Percentiles rank a stretch among this genome's conserved stretches.
Conservation (phyloP, 2,113 vertebrate genomes). For the Pelvicachromis taeniatus region DNA sequence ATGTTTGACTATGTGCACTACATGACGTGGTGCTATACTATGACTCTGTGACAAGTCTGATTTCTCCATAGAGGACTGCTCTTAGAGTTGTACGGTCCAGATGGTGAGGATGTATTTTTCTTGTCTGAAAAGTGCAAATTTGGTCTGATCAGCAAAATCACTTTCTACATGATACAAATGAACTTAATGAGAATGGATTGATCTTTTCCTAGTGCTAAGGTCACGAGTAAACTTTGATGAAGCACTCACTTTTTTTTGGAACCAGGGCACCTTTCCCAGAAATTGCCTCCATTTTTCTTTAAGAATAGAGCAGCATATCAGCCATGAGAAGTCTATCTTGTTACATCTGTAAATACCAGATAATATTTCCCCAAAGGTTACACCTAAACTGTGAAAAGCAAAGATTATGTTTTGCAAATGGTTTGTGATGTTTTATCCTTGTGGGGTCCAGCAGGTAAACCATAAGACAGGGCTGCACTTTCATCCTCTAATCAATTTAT, state of each 20-base stretch:
- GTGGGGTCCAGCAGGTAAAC: slow-evolving; percentile 43
- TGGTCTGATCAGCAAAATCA: background rate
- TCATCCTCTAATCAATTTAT: slow-evolving; percentile 52
- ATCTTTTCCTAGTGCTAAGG: background rate
- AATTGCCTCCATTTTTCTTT: slow-evolving; percentile 38
- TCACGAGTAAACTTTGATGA: slow-evolving; percentile 21
- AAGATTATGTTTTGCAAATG: slow-evolving; percentile 51
- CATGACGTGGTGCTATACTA: background rate
- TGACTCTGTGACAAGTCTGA: background rate
- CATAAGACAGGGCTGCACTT: slow-evolving; percentile 39
- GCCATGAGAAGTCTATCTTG: slow-evolving; percentile 15
- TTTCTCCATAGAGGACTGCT: background rate
- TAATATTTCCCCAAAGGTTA: slow-evolving; percentile 47
- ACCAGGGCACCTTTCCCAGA: background rate
- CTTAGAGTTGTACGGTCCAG: background rate
- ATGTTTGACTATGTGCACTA: background rate
- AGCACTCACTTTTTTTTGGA: slow-evolving; percentile 1
- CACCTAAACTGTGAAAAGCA: slow-evolving; percentile 28
- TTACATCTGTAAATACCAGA: slow-evolving; percentile 48
- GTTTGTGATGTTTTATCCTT: slow-evolving; percentile 47
- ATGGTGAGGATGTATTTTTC: background rate
- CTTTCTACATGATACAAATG: background rate
- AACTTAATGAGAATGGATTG: background rate
- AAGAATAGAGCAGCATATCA: slow-evolving; percentile 36
- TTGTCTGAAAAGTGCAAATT: background rate